Base-by-base conservation (phyloP, 1,140 invertebrate species). In the Drosophila tropicalis region DNA sequence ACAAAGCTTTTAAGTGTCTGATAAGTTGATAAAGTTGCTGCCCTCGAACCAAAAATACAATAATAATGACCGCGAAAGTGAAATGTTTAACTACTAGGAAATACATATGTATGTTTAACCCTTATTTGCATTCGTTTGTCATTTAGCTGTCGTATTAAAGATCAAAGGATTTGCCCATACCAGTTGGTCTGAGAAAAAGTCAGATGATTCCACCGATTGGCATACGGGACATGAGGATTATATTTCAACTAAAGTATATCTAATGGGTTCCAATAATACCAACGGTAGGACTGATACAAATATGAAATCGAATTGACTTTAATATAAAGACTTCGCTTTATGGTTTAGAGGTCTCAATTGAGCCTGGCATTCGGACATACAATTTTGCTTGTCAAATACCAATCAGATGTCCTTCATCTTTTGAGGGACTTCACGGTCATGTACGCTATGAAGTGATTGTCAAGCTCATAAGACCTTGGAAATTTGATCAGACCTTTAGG, bases 401-500 rank as follows among this genome's bases (percentile, higher is more conserved):
- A 19, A 79, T 86, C 15, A 93, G 92, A 64, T 92, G 95, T 62
- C 95, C 95, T 5, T 94, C 95, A 47, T 96, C 95, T 22, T 96
- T 96, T 92, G 95, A 96, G 83, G 95, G 95, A 1, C 93, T 94
- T 44, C 93, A 94, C 79, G 96, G 96, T 1, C 93, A 94, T 68
- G 92, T 96, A 61, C 92, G 95, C 15, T 96, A 96, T 80, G 94
- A 93, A 72, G 92, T 95, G 2, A 95, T 95, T 91, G 95, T 91
- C 4, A 72, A 65, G 12, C 91, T 97, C 68, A 94, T 96, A 87
- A 94, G 96, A 34, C 95, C 95, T 29, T 96, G 96, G 95, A 95
- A 95, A 60, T 95, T 95, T 75, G 96, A 96, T 92, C 94, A 96
- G 72, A 94, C 95, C 72, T 93, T 93, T 54, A 95, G 95, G 91